Base-by-base conservation (phyloP, 2,797 vertebrate species). In the Dromococcyx pavoninus region DNA sequence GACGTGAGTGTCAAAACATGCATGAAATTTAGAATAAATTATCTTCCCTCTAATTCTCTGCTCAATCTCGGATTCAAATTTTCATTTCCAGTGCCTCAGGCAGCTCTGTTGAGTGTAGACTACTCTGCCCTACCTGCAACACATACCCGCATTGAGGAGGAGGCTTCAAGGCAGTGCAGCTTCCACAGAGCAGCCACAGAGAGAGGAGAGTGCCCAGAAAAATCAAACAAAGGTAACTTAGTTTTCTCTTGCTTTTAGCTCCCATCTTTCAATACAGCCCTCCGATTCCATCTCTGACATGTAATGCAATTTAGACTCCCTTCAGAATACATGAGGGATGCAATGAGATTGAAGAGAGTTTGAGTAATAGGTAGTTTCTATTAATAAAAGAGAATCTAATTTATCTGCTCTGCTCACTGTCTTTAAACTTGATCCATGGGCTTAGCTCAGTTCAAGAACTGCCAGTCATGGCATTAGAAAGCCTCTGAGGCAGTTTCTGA, bases 311-410 rank as follows among this genome's bases (percentile, higher is more conserved):
- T 94, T 23, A 32, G 70, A 48, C 64, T 82, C 65, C 76, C 41
- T 79, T 70, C 60, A 78, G 76, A 91, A 33, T 41, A 78, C 75
- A 71, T 3, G 3, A 44, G 65, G 67, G 88, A 51, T n/a, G 13
- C 71, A 76, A 7, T 5, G 75, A 91, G 84, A 33, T 41, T 67
- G 62, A 53, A 44, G 64, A 58, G 88, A 51, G 64, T 27, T 94
- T 87, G 60, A 89, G 50, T 94, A 76, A 91, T 64, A 95, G 75
- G 85, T 50, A 65, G 33, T 48, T 95, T 78, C 91, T 91, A 94
- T 95, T 89, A 93, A 91, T 95, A 79, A 89, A 85, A 69, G 54
- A 50, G n/a, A 90, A 88, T 94, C 41, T 50, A 76, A 86, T 95
- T 88, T 91, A 13, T 84, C 83, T 89, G 62, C 33, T 51, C 41